These are phyloP conservation scores for Ceryle rudis DNA, from an alignment of 2,797 vertebrate genomes.

Conservation along the genomic window DNA sequence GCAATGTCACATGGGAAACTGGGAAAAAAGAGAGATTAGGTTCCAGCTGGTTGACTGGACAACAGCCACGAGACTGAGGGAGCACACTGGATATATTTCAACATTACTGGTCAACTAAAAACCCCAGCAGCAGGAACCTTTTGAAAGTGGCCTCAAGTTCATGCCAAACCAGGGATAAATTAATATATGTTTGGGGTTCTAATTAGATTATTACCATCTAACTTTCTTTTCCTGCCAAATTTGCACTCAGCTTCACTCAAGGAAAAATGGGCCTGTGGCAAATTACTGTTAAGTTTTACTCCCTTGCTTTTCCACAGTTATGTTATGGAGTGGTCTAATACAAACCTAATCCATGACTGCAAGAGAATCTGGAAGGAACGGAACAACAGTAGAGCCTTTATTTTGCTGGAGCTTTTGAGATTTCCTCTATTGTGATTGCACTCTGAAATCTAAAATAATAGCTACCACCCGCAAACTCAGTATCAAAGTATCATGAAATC, in stretches of 20 bases:
- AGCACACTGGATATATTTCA: background rate
- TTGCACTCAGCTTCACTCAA: background rate
- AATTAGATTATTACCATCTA: background rate
- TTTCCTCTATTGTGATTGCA: background rate
- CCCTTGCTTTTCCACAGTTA: background rate
- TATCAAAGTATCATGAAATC: background rate
- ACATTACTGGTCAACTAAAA: background rate
- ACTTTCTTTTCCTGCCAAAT: background rate
- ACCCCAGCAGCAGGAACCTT: background rate
- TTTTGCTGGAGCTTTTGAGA: background rate
- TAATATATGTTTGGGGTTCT: background rate
- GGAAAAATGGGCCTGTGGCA: background rate
- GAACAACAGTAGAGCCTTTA: background rate
- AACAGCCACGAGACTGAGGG: background rate
- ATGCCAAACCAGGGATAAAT: background rate
- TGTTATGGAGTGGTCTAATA: background rate
- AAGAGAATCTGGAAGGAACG: background rate
- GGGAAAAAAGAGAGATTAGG: background rate
- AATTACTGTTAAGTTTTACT: background rate
- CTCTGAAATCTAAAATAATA: background rate
- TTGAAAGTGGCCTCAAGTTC: background rate
- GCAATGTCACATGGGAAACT: background rate
- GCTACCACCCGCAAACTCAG: background rate
- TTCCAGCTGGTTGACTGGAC: conserved; percentile 7
- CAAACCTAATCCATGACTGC: background rate